These are phyloP conservation scores for Pollenia labialis DNA, from an alignment of 2,888 invertebrate species.

Conservation along the genomic window DNA sequence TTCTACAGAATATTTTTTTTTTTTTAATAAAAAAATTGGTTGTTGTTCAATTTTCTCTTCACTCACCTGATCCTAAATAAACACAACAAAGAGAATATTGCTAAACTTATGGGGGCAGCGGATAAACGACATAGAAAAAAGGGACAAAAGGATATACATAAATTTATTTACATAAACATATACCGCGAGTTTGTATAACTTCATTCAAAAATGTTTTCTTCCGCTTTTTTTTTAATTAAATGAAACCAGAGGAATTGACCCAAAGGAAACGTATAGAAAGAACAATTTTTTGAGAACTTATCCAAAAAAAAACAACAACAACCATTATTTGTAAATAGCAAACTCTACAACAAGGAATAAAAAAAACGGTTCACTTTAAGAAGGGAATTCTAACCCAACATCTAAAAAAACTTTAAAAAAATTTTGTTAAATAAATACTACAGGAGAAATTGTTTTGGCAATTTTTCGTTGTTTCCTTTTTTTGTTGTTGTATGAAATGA, in stretches of 20 bases:
- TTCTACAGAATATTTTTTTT: background rate
- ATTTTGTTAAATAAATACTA: slow-evolving; percentile 30
- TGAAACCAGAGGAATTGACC: slow-evolving; percentile 83
- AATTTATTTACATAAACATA: slow-evolving; percentile 52
- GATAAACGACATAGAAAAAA: slow-evolving; percentile 67
- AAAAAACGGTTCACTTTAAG: slow-evolving; percentile 56
- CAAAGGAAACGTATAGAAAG: slow-evolving; percentile 75
- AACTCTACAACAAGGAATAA: slow-evolving; percentile 6
- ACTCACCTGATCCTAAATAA: slow-evolving; percentile 83
- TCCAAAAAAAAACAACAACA: slow-evolving; percentile 77
- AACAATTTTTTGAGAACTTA: slow-evolving; percentile 64
- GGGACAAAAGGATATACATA: slow-evolving; percentile 73
- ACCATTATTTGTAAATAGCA: slow-evolving; percentile 19
- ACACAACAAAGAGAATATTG: slow-evolving; percentile 75
- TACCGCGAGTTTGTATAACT: slow-evolving; percentile 62
- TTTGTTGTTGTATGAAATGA: slow-evolving; percentile 28
- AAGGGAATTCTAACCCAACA: slow-evolving; percentile 52
- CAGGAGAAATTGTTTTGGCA: slow-evolving; percentile 34
- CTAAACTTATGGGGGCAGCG: slow-evolving; percentile 11
- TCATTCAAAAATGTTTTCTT: slow-evolving; percentile 53
- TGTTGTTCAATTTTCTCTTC: slow-evolving; percentile 53
- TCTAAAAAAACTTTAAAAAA: slow-evolving; percentile 1
- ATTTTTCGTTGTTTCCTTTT: slow-evolving; percentile 45
- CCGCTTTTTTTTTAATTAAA: slow-evolving; percentile 82
- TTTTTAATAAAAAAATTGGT: slow-evolving; percentile 54